A percentile compares a stretch with the other conserved stretches of the same genome.
phyloP scores from a whole-genome alignment of 2,113 vertebrate species.

The Glaucomys volans region DNA sequence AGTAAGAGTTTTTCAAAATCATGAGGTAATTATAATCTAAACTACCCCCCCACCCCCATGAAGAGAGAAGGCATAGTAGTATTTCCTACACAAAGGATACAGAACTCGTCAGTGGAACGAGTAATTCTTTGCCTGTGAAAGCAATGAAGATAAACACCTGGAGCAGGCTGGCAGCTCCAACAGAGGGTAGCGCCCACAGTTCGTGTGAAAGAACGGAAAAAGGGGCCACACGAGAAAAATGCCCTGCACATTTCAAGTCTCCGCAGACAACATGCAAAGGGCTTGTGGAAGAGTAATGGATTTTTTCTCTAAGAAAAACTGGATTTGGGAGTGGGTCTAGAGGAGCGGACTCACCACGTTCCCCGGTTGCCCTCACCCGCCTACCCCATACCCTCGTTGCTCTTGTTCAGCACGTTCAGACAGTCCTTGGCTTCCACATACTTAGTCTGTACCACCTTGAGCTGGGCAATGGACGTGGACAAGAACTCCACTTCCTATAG shows the following conservation, averaged over 20 bases:
- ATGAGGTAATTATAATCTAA: not conserved
- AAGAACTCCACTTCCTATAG: constrained; percentile 95
- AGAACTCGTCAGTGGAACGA: constrained; percentile 96
- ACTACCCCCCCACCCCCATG: not conserved
- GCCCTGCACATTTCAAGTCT: not conserved
- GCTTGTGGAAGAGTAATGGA: not conserved
- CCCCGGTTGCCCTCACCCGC: not conserved
- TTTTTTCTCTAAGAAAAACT: not conserved
- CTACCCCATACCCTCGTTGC: constrained; percentile 89
- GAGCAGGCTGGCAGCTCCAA: not conserved
- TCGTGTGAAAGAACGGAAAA: not conserved
- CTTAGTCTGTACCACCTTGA: constrained; percentile 96
- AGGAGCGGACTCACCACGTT: not conserved
- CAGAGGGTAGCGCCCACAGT: not conserved
- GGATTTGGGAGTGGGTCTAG: not conserved
- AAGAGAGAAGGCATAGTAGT: not conserved
- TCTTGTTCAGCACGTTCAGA: constrained; percentile 91
- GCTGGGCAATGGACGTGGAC: constrained; percentile 94
- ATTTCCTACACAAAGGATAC: constrained; percentile 91
- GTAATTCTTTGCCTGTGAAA: constrained; percentile 92
- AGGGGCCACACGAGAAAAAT: not conserved
- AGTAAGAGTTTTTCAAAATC: not conserved
- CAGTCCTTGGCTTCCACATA: constrained; percentile 97
- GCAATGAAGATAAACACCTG: constrained; percentile 58
- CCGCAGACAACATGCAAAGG: constrained; percentile 11